phyloP scores from a whole-genome alignment of 1,140 invertebrate genomes.

The Ips typographus region DNA sequence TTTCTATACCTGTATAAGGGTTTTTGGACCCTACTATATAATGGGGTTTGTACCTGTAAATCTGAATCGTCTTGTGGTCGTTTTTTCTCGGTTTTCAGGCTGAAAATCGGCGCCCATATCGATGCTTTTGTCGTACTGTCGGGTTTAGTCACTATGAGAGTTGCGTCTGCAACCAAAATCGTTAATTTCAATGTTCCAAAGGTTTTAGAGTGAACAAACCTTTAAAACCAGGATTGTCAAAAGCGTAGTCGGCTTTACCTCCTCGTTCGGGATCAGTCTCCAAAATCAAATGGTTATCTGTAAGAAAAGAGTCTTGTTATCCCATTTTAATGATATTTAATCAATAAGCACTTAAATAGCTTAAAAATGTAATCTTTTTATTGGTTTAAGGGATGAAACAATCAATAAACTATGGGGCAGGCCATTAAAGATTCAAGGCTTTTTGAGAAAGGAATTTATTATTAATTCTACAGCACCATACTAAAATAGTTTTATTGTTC shows the following conservation, averaged over 20 bases:
- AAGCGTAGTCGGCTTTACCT: slow-evolving; percentile 72
- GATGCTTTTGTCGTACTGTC: slow-evolving; percentile 55
- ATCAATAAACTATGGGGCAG: too few species aligned
- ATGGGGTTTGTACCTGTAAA: slow-evolving; percentile 58
- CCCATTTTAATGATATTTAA: too few species aligned
- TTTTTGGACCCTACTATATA: background rate
- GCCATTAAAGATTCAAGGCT: too few species aligned
- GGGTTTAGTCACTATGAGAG: slow-evolving; percentile 38
- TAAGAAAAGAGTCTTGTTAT: slow-evolving; percentile 30
- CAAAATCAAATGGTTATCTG: slow-evolving; percentile 69
- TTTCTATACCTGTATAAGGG: background rate
- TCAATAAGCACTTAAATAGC: too few species aligned
- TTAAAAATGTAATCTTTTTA: too few species aligned
- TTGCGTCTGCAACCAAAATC: slow-evolving; percentile 41
- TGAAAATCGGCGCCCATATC: slow-evolving; percentile 52
- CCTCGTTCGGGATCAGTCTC: slow-evolving; percentile 71
- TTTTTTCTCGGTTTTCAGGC: slow-evolving; percentile 56
- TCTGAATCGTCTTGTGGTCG: slow-evolving; percentile 65
- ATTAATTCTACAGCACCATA: too few species aligned
- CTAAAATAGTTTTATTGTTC: too few species aligned
- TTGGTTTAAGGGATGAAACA: too few species aligned
- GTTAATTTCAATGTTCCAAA: background rate
- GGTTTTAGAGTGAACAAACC: slow-evolving; percentile 48
- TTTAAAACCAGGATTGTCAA: slow-evolving; percentile 79
- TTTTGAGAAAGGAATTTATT: too few species aligned